Conservation (phyloP, 2,797 vertebrate species). For the Pangasius macronema region DNA sequence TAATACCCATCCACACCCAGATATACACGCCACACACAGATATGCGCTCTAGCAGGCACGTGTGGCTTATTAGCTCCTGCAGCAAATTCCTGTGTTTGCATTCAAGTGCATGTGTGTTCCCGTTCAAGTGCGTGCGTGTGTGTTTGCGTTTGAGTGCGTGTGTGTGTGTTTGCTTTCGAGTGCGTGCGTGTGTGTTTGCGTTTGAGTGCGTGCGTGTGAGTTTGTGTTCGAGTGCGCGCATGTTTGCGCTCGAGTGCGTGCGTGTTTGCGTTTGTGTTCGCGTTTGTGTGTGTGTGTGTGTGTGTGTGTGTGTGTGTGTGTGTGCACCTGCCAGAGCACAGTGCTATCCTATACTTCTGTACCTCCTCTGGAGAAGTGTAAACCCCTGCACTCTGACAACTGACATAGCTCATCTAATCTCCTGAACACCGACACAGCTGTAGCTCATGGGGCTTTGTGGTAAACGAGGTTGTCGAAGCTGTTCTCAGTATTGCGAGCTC, state of each 20-base stretch:
- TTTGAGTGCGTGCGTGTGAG: too few species aligned
- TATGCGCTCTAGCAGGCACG: conserved; percentile 33
- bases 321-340: neutral
- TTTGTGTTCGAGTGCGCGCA: too few species aligned
- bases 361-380: conserved; percentile 26
- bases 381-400: conserved; percentile 13
- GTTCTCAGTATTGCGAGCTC: neutral
- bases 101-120: too few species aligned
- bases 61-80: conserved; percentile 38
- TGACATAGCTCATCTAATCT: neutral
- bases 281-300: neutral
- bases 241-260: too few species aligned
- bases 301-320: neutral
- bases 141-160: too few species aligned
- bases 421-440: neutral
- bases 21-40: conserved; percentile 5
- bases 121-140: too few species aligned
- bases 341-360: neutral
- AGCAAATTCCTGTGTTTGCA: neutral
- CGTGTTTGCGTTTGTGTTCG: too few species aligned
- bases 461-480: neutral
- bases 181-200: too few species aligned
- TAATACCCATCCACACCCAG: conserved; percentile 1
- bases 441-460: neutral
- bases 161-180: too few species aligned